phyloP scores from a whole-genome alignment of 2,797 vertebrate species.

The Mormyrops attenuatus region DNA sequence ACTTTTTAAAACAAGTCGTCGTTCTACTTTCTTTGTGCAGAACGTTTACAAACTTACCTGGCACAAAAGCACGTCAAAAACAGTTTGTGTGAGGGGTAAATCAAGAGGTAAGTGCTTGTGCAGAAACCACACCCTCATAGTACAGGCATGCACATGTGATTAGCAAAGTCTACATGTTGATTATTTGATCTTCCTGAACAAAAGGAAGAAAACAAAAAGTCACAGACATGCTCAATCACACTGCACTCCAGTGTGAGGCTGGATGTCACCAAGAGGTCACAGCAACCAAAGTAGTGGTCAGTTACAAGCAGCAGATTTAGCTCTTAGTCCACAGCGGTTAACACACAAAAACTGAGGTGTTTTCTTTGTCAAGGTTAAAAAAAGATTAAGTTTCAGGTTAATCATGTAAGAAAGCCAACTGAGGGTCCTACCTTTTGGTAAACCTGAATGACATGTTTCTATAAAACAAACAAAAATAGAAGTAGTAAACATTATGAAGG shows the following conservation, averaged over 20 bases:
- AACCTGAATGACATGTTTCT: conserved; percentile 99
- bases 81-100: not conserved
- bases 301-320: conserved; percentile 26
- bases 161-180: conserved; percentile 37
- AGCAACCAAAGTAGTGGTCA: conserved; percentile 8
- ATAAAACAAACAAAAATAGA: conserved; percentile 84
- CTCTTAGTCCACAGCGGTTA: conserved; percentile 2
- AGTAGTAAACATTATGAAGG: conserved; percentile 61
- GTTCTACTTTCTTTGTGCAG: not conserved
- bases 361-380: not conserved
- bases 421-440: conserved; percentile 99
- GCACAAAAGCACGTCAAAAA: not conserved
- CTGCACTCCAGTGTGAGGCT: conserved; percentile 17
- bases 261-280: not conserved
- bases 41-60: conserved; percentile 19
- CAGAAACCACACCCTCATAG: conserved; percentile 18
- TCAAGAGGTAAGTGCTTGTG: not conserved
- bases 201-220: conserved; percentile 23
- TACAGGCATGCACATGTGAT: conserved; percentile 32
- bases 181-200: conserved; percentile 27
- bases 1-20: not conserved
- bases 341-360: conserved; percentile 4
- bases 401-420: conserved; percentile 36
- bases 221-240: conserved; percentile 42
- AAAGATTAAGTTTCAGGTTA: conserved; percentile 31